phyloP scores from a whole-genome alignment of 2,113 vertebrate species.

The Cephalophus harveyi region DNA sequence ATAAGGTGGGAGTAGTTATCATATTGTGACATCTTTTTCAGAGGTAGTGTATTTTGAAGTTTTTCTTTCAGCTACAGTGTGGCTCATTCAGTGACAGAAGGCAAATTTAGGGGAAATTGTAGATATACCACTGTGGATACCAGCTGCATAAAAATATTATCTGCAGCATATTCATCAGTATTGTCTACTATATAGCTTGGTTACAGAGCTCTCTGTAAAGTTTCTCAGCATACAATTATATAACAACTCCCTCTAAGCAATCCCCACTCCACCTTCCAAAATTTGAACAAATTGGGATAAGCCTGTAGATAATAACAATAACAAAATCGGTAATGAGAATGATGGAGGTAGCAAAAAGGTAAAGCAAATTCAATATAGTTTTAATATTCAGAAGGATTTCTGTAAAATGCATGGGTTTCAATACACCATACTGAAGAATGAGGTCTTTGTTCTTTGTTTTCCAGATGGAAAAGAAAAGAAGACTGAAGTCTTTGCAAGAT shows the following conservation, averaged over 20 bases:
- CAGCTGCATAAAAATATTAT: conserved; percentile 54
- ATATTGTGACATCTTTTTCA: conserved; percentile 10
- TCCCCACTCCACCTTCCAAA: fast-evolving
- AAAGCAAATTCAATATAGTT: conserved; percentile 52
- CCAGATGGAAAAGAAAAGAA: conserved; percentile 77
- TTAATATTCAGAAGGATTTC: conserved; percentile 59
- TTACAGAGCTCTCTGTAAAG: background rate
- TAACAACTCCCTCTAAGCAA: background rate
- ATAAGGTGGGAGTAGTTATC: background rate
- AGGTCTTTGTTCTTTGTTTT: conserved; percentile 80
- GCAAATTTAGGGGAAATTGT: background rate
- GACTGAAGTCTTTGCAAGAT: conserved; percentile 78
- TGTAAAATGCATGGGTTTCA: conserved; percentile 62
- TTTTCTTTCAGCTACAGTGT: conserved; percentile 12
- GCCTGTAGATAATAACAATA: background rate
- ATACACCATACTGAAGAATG: conserved; percentile 39
- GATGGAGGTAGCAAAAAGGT: background rate
- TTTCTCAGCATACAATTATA: background rate
- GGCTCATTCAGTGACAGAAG: conserved; percentile 34
- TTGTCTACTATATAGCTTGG: background rate
- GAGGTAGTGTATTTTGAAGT: conserved; percentile 11
- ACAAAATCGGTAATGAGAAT: background rate
- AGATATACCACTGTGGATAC: conserved; percentile 40
- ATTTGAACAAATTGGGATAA: background rate
- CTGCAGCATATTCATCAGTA: background rate